Base-by-base conservation (phyloP, 2,888 invertebrate genomes). In the Embidobia sp. region DNA sequence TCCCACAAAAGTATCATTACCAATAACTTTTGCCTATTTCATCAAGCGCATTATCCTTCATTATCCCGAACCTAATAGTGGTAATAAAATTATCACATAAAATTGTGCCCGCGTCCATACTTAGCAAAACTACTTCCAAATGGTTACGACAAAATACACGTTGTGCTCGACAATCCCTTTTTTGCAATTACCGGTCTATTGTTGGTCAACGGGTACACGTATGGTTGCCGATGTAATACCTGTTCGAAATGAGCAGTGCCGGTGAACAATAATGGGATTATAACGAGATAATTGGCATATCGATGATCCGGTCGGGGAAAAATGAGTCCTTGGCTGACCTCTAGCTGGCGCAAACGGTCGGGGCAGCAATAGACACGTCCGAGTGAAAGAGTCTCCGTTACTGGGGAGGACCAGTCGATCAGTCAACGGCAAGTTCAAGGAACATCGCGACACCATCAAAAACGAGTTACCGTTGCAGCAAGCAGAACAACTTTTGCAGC, bases 261-360 rank as follows among this genome's bases (percentile, higher is more conserved):
- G 16, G 4, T n/a, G 33, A 64, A 51, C 42, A 53, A 64, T 40
- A 64, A 64, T 26, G 13, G 15, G 11, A 51, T 11, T 63, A 7
- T 63, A 46, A 63, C 19, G 27, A 64, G n/a, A 40, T 66, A 66
- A 66, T 66, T 66, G 66, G 44, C 26, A 13, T 44, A 27, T 44
- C 18, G 16, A 66, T 44, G 15, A 51, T 51, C 22, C 40, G 22
- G n/a, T 19, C 33, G 11, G 13, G 37, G 55, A 48, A 67, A 69
- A 49, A 8, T 11, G 22, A 48, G 44, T 66, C 74, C 66, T 74
- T 66, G 67, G 53, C 64, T 74, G 49, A 67, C 53, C 67, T 66
- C 18, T 29, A 51, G 37, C 31, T 40, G 59, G 61, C 44, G 44
- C 44, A 64, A 13, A 64, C 31, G 64, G 51, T 40, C 48, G 49